Conservation (phyloP, 2,888 invertebrate genomes). For the Rhyacophila evoluta region DNA sequence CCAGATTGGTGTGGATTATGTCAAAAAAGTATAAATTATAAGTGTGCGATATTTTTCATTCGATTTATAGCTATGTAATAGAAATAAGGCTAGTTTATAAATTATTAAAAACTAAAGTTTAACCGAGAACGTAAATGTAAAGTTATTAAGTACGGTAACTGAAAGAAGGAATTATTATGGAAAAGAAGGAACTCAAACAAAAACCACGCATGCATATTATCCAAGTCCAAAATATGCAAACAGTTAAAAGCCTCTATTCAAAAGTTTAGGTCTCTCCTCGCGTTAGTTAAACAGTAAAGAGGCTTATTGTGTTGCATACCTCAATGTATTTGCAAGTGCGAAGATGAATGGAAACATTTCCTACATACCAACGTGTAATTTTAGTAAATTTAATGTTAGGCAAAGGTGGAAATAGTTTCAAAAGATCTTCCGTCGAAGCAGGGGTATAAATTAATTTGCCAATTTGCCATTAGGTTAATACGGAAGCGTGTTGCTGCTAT, state of each 20-base stretch:
- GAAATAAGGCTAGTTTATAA: no score
- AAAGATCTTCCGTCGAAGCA: conserved; percentile 23
- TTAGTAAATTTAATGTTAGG: neutral
- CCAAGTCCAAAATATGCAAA: no score
- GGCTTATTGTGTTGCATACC: neutral
- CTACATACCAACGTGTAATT: neutral
- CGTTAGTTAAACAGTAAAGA: neutral
- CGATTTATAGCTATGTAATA: no score
- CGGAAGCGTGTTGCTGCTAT: conserved; percentile 30
- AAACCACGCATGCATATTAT: no score
- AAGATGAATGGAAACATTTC: neutral
- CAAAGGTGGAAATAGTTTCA: neutral
- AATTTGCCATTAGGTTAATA: conserved; percentile 26
- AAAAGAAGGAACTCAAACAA: no score
- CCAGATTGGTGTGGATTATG: no score
- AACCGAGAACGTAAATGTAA: no score
- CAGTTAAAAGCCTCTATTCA: neutral
- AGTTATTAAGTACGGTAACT: no score
- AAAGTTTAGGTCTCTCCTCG: neutral
- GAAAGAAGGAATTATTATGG: no score
- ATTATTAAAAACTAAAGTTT: no score
- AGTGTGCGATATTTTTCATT: no score
- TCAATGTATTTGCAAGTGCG: neutral
- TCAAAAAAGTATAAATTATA: no score
- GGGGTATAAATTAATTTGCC: neutral